phyloP scores from a whole-genome alignment of 2,888 invertebrate species.

The Melangyna quadrimaculata region DNA sequence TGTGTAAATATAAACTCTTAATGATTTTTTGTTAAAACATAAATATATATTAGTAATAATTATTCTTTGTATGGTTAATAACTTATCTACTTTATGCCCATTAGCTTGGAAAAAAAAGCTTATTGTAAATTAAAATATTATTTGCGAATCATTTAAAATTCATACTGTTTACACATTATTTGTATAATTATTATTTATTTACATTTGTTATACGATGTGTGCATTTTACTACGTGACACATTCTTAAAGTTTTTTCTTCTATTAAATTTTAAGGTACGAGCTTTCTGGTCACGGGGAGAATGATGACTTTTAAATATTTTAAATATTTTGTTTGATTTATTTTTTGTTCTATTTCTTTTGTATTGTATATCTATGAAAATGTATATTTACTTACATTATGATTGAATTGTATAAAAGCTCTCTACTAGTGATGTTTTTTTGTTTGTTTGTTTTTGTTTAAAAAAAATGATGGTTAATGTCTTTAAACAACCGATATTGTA shows the following conservation, averaged over 20 bases:
- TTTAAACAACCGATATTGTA: conserved; percentile 52
- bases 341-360: neutral
- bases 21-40: conserved; percentile 48
- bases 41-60: conserved; percentile 53
- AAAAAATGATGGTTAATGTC: neutral
- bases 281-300: conserved; percentile 48
- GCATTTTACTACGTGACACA: conserved; percentile 51
- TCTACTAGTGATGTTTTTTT: neutral
- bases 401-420: conserved; percentile 11
- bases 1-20: conserved; percentile 55
- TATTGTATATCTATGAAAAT: neutral
- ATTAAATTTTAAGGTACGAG: conserved; percentile 43
- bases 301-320: neutral
- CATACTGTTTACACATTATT: neutral
- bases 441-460: neutral
- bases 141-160: neutral
- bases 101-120: neutral
- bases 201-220: neutral
- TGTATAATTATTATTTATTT: neutral
- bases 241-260: conserved; percentile 18
- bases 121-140: neutral
- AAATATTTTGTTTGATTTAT: neutral
- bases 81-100: conserved; percentile 37
- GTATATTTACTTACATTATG: neutral
- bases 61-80: conserved; percentile 34